Conservation (phyloP, 2,113 vertebrate species). For the Carettochelys insculpta region DNA sequence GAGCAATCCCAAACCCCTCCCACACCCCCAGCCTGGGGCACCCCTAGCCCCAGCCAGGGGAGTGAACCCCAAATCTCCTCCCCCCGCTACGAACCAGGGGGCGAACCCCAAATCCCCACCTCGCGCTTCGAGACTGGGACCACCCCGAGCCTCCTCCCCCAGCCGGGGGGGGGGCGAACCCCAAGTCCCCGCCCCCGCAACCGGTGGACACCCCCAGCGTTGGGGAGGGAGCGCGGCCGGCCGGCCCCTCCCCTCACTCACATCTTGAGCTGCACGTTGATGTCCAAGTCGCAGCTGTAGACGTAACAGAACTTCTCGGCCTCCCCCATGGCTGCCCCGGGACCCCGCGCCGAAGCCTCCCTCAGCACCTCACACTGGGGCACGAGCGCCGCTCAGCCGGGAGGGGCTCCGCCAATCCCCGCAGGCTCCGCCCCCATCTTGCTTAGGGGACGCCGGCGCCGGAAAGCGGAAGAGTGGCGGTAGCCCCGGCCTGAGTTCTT, state of each 20-base stretch:
- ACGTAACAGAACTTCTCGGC: slow-evolving; percentile 93
- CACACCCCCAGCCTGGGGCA: too few species aligned
- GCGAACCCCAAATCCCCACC: too few species aligned
- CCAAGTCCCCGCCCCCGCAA: too few species aligned
- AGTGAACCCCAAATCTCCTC: neutral
- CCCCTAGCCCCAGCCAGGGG: neutral
- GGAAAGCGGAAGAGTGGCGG: accelerated
- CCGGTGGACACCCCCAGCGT: too few species aligned
- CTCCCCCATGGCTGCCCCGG: slow-evolving; percentile 75
- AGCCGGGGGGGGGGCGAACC: neutral
- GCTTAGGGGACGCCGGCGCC: neutral
- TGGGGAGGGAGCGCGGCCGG: too few species aligned
- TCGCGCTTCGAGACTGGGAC: too few species aligned
- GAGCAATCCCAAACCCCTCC: too few species aligned
- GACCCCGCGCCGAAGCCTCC: neutral
- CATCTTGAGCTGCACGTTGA: slow-evolving; percentile 98
- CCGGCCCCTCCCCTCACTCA: slow-evolving; percentile 72
- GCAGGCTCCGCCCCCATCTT: slow-evolving; percentile 45
- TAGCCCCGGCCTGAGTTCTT: accelerated
- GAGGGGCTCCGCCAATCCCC: accelerated
- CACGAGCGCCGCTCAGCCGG: accelerated
- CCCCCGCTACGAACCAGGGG: neutral
- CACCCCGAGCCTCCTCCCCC: neutral
- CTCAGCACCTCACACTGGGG: neutral
- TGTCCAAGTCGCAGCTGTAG: slow-evolving; percentile 96